phyloP scores from a whole-genome alignment of 2,888 invertebrate species.

The Amphimallon solstitiale region DNA sequence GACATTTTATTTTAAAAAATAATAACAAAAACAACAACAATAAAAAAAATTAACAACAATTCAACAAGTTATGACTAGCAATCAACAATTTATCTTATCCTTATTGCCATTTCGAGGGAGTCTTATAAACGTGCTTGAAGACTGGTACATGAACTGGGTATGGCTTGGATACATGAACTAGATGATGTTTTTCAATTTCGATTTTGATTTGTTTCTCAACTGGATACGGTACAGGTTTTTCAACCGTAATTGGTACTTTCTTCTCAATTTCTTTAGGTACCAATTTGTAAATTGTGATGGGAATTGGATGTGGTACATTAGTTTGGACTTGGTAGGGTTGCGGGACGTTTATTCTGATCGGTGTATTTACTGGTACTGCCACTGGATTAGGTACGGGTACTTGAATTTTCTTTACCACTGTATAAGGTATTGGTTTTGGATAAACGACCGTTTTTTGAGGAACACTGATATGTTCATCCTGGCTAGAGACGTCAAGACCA shows the following conservation, averaged over 20 bases:
- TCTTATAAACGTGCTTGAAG: slow-evolving; percentile 74
- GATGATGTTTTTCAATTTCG: slow-evolving; percentile 78
- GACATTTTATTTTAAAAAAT: slow-evolving; percentile 27
- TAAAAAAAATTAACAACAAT: slow-evolving; percentile 27
- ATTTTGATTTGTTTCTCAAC: slow-evolving; percentile 81
- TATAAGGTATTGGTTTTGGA: slow-evolving; percentile 75
- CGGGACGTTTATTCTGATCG: slow-evolving; percentile 77
- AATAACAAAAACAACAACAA: slow-evolving; percentile 28
- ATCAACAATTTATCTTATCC: neutral
- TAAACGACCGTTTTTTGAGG: slow-evolving; percentile 73
- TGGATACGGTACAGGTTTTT: slow-evolving; percentile 76
- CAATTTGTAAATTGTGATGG: slow-evolving; percentile 77
- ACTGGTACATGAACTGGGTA: slow-evolving; percentile 80
- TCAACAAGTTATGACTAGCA: slow-evolving; percentile 32
- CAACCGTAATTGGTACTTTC: slow-evolving; percentile 78
- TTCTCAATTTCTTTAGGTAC: slow-evolving; percentile 78
- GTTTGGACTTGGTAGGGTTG: slow-evolving; percentile 81
- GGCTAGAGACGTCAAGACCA: slow-evolving; percentile 54
- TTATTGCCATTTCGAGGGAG: slow-evolving; percentile 36
- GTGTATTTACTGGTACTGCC: slow-evolving; percentile 76
- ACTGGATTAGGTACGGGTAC: slow-evolving; percentile 80
- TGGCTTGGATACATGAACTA: slow-evolving; percentile 72
- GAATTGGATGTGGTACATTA: slow-evolving; percentile 76
- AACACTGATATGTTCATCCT: slow-evolving; percentile 67
- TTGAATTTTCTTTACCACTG: slow-evolving; percentile 77